Conservation (phyloP, 2,113 vertebrate species). For the Oophaga pumilio region DNA sequence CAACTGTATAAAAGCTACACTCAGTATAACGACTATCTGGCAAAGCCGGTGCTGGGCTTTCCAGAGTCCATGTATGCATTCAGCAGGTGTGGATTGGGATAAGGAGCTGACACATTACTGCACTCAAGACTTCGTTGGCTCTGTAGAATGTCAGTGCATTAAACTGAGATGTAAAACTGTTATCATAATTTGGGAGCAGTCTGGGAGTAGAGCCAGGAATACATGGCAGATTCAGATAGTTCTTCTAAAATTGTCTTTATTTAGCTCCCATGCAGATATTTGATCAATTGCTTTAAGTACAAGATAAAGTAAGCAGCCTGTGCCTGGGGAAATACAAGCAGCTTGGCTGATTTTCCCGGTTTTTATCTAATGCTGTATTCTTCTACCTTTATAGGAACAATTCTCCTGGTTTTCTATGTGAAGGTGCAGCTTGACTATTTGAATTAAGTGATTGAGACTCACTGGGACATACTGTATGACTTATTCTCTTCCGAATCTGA, state of each 20-base stretch:
- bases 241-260: neutral
- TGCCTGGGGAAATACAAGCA: neutral
- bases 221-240: neutral
- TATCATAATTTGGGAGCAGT: neutral
- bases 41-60: too few relatives aligned
- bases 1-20: too few relatives aligned
- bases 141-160: neutral
- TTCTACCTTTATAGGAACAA: neutral
- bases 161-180: neutral
- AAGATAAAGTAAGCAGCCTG: neutral
- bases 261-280: conserved; percentile 6
- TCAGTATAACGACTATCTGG: too few relatives aligned
- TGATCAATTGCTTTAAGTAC: neutral
- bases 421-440: neutral
- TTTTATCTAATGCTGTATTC: neutral
- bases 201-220: conserved; percentile 22
- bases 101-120: neutral
- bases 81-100: neutral
- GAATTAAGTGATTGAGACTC: neutral
- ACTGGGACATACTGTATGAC: neutral
- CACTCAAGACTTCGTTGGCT: neutral
- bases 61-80: too few relatives aligned
- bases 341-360: neutral
- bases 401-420: neutral
- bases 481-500: neutral